Percentiles rank a stretch among this genome's conserved stretches.
phyloP scores from a whole-genome alignment of 1,140 invertebrate genomes.

The Anthonomus grandis region DNA sequence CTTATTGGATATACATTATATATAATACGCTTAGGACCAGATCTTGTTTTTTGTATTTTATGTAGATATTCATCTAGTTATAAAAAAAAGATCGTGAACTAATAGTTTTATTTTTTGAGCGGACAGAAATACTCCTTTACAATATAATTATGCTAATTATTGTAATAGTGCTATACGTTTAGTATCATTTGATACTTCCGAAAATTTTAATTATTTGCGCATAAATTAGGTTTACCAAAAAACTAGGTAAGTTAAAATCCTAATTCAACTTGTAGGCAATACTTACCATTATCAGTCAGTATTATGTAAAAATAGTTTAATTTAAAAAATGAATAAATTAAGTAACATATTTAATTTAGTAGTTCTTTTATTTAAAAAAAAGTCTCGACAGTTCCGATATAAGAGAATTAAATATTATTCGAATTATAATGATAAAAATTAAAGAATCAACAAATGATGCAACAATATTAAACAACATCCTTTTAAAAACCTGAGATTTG shows the following conservation, averaged over 20 bases:
- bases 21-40: constrained; percentile 27
- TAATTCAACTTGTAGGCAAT: constrained; percentile 12
- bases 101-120: constrained; percentile 11
- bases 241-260: not conserved
- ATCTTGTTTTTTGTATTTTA: constrained; percentile 30
- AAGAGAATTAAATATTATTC: too few relatives aligned
- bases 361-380: too few relatives aligned
- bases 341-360: constrained; percentile 11
- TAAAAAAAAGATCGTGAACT: constrained; percentile 14
- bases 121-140: constrained; percentile 14
- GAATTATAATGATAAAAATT: too few relatives aligned
- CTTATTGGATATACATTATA: constrained; percentile 26
- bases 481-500: too few relatives aligned
- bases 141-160: constrained; percentile 1
- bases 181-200: not conserved
- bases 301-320: constrained; percentile 29
- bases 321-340: constrained; percentile 23
- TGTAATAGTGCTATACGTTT: not conserved
- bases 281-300: constrained; percentile 30
- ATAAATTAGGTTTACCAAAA: not conserved
- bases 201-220: not conserved
- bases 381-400: too few relatives aligned
- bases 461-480: too few relatives aligned
- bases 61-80: constrained; percentile 25
- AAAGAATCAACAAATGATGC: too few relatives aligned